Evolutionary conservation across 1,140 invertebrate species (phyloP).

Genomic region (Camponotus floridanus): DNA sequence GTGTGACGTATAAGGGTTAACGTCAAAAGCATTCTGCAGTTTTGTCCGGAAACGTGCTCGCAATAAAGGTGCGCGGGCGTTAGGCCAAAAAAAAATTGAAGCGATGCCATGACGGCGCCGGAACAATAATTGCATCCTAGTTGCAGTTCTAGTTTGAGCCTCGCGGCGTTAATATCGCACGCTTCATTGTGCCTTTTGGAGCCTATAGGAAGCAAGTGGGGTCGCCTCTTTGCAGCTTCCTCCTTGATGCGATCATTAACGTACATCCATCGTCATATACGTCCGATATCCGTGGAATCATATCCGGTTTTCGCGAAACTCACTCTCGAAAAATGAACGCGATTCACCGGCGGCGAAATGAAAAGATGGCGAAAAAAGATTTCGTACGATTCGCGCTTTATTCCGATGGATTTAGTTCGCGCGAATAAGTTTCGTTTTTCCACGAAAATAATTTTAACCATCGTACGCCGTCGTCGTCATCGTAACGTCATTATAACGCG

Average conservation of each 20-base stretch:
- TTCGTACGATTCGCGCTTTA: background rate
- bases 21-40: constrained; percentile 15
- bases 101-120: constrained; percentile 15
- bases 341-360: background rate
- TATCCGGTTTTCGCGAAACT: constrained; percentile 20
- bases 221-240: background rate
- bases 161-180: constrained; percentile 55
- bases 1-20: too few species aligned
- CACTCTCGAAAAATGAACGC: background rate
- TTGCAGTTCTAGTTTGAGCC: background rate
- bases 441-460: constrained; percentile 44
- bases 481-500: background rate
- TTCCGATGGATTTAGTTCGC: background rate
- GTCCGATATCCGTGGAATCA: constrained; percentile 12
- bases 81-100: constrained; percentile 11
- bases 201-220: background rate
- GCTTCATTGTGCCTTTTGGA: constrained; percentile 46
- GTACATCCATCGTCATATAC: background rate
- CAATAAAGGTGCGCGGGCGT: constrained; percentile 15
- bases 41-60: constrained; percentile 22
- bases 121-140: constrained; percentile 30
- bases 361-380: background rate
- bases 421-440: background rate
- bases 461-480: background rate
- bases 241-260: background rate